phyloP scores from a whole-genome alignment of 2,888 invertebrate genomes.

The Griposia aprilina region DNA sequence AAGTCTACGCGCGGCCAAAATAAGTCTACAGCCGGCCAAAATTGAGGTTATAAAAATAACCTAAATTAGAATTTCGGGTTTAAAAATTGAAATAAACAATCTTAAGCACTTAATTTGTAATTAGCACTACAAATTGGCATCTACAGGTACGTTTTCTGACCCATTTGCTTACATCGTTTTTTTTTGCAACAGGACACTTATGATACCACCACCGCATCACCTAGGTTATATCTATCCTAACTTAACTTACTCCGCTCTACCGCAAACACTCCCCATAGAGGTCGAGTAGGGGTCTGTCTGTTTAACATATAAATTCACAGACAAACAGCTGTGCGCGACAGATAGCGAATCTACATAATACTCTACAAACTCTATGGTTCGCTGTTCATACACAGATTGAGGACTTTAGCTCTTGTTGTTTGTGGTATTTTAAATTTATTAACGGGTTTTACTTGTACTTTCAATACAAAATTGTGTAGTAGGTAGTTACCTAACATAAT shows the following conservation, averaged over 20 bases:
- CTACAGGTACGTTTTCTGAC: neutral
- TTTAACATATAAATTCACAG: constrained; percentile 64
- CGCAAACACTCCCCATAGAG: neutral
- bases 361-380: constrained; percentile 29
- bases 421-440: constrained; percentile 20
- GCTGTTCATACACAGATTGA: constrained; percentile 38
- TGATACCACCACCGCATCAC: no score
- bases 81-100: neutral
- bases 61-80: no score
- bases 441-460: neutral
- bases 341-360: constrained; percentile 58
- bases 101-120: neutral
- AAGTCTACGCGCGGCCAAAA: no score
- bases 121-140: neutral
- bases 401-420: neutral
- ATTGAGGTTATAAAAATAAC: no score
- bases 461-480: neutral
- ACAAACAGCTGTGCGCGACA: constrained; percentile 64
- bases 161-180: neutral
- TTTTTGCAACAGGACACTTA: neutral
- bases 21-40: no score
- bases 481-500: no score
- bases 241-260: neutral
- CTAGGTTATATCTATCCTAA: neutral
- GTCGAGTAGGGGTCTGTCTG: constrained; percentile 17